A percentile compares a stretch with the other conserved stretches of the same genome.
Conservation (phyloP, 2,797 vertebrate species). For the Tokudaia tokunoshimensis region DNA sequence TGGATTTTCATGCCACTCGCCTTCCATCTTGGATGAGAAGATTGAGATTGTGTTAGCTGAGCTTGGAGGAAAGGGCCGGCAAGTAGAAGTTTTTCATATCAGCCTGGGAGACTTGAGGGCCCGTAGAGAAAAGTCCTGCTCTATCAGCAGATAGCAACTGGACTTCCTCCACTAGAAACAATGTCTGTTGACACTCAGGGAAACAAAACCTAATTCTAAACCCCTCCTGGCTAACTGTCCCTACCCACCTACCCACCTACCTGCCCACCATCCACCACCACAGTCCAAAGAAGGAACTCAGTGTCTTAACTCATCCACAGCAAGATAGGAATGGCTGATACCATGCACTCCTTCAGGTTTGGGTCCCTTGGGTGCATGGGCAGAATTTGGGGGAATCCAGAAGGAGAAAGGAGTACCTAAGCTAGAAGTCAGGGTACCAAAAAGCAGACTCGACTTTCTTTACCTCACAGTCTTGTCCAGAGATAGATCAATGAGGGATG, state of each 20-base stretch:
- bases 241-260: no score
- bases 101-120: background rate
- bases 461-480: background rate
- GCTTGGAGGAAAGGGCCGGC: background rate
- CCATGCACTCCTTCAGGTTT: background rate
- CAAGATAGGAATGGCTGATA: background rate
- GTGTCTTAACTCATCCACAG: background rate
- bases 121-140: background rate
- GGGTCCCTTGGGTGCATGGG: background rate
- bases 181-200: background rate
- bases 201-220: background rate
- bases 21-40: background rate
- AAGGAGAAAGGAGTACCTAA: background rate
- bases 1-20: background rate
- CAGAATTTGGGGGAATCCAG: background rate
- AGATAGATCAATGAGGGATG: background rate
- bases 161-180: conserved; percentile 40
- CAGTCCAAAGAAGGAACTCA: conserved; percentile 30
- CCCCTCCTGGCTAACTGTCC: background rate
- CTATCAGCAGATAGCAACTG: background rate
- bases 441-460: background rate
- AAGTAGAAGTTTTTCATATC: background rate
- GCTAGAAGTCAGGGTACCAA: background rate
- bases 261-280: background rate
- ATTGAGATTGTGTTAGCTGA: background rate